Evolutionary conservation across 2,797 vertebrate species (phyloP).

Genomic region (Artibeus lituratus): DNA sequence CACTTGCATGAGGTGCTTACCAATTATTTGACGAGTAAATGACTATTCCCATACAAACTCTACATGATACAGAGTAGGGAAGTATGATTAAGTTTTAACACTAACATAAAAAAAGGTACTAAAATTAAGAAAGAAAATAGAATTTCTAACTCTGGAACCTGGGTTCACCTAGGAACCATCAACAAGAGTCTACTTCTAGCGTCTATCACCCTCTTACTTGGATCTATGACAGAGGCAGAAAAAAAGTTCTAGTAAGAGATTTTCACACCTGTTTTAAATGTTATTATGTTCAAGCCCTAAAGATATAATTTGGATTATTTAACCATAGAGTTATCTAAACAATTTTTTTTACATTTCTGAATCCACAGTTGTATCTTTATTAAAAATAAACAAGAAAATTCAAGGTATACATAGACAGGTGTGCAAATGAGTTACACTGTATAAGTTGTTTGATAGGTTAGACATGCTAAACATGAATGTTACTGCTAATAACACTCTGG

Average conservation of each 20-base stretch:
- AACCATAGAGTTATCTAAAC: neutral
- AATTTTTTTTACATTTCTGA: conserved; percentile 1
- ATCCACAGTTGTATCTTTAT: conserved; percentile 64
- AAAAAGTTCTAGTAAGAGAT: neutral
- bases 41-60: neutral
- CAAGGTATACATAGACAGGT: conserved; percentile 58
- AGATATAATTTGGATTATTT: neutral
- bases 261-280: neutral
- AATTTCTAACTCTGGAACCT: neutral
- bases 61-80: neutral
- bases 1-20: neutral
- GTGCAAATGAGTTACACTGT: conserved; percentile 68
- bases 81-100: neutral
- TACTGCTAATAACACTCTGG: conserved; percentile 75
- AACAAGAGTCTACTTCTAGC: neutral
- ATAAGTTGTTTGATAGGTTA: conserved; percentile 58
- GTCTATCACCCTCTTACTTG: neutral
- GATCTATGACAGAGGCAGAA: rapidly evolving
- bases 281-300: neutral
- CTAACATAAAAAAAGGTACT: neutral
- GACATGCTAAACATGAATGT: conserved; percentile 28
- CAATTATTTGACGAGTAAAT: neutral
- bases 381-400: conserved; percentile 67
- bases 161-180: neutral
- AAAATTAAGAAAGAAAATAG: neutral